Percentiles rank a stretch among this genome's conserved stretches.
Evolutionary conservation across 2,797 vertebrate genomes (phyloP).

Genomic region (Clamator glandarius): DNA sequence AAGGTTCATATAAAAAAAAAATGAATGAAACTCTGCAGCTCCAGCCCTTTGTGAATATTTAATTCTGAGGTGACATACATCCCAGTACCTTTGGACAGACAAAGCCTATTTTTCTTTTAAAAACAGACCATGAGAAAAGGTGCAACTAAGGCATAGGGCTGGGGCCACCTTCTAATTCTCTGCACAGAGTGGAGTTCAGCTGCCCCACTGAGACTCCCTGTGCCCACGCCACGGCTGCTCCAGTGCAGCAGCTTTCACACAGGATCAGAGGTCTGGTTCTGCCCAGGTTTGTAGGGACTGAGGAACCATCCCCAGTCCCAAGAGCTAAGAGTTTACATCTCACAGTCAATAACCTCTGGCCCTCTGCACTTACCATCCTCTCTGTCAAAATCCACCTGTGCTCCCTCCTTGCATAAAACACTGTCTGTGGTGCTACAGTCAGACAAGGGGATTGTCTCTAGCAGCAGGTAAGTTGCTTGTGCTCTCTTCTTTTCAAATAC

Average conservation of each 20-base stretch:
- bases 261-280: not conserved
- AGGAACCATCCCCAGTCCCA: not conserved
- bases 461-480: too few species aligned
- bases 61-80: not conserved
- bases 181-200: fast-evolving
- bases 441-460: too few species aligned
- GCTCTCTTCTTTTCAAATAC: too few species aligned
- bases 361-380: too few species aligned
- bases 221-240: fast-evolving
- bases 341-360: not conserved
- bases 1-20: not conserved
- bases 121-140: not conserved
- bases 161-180: not conserved
- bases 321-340: not conserved
- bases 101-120: not conserved
- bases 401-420: too few species aligned
- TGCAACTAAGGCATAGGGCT: not conserved
- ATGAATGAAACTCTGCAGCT: not conserved
- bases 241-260: not conserved
- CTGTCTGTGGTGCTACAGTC: too few species aligned
- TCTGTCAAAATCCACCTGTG: too few species aligned
- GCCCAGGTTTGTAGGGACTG: not conserved
- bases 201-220: not conserved
- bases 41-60: not conserved
- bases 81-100: not conserved